These are phyloP conservation scores for Heloderma charlesbogerti DNA, from an alignment of 2,113 vertebrate species.

Conservation along the genomic window DNA sequence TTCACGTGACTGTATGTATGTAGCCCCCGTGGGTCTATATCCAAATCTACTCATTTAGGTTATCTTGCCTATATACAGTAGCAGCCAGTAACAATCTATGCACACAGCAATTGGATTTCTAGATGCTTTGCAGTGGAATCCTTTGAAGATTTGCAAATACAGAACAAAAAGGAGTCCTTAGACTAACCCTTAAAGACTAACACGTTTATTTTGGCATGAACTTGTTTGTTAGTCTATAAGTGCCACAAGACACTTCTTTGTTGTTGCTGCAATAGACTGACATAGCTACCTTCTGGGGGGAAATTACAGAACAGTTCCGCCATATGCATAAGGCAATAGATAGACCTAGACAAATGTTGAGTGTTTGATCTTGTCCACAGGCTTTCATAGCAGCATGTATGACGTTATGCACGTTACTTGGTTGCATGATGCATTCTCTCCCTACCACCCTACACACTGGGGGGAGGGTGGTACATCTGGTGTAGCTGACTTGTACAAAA, in stretches of 20 bases:
- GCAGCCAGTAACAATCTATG: not conserved
- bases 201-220: too few species aligned
- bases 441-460: too few species aligned
- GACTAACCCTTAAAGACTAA: too few species aligned
- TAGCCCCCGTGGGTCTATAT: not conserved
- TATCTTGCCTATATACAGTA: too few species aligned
- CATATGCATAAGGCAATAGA: not conserved
- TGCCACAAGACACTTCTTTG: too few species aligned
- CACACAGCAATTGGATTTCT: not conserved
- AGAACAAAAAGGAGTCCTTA: not conserved
- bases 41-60: too few species aligned
- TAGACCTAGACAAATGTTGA: not conserved
- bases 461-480: rapidly evolving
- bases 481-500: not conserved
- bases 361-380: not conserved
- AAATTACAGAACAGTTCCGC: not conserved
- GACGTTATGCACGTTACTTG: not conserved
- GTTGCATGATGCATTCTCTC: not conserved
- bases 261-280: too few species aligned
- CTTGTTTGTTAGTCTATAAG: too few species aligned
- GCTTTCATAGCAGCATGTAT: not conserved
- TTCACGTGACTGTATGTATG: too few species aligned
- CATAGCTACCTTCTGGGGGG: too few species aligned
- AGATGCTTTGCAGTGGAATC: not conserved
- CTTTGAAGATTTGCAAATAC: too few species aligned